Evolutionary conservation across 1,140 invertebrate genomes (phyloP).

Genomic region (Ostrea edulis): DNA sequence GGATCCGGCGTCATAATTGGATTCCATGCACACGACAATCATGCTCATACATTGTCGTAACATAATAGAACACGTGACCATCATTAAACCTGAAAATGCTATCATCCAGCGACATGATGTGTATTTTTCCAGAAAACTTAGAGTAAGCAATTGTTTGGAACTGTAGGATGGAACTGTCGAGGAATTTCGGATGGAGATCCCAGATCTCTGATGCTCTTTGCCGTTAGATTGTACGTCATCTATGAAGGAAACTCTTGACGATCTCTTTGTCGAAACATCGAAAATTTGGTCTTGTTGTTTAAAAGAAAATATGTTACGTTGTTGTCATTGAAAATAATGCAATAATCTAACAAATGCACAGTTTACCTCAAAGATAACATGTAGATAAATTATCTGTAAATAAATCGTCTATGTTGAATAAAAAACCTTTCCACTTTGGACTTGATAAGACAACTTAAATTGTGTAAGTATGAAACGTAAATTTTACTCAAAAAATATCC

Average conservation of each 20-base stretch:
- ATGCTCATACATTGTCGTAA: constrained; percentile 43
- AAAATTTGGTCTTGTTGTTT: background rate
- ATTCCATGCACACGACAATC: constrained; percentile 33
- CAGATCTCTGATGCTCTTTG: background rate
- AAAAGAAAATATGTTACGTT: no score
- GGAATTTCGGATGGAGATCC: background rate
- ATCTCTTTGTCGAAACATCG: background rate
- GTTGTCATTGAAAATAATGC: no score
- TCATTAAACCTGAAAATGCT: constrained; percentile 2
- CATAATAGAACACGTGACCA: constrained; percentile 25
- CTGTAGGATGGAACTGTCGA: background rate
- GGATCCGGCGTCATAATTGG: background rate
- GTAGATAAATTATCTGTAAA: no score
- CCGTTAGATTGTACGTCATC: background rate
- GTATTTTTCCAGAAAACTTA: constrained; percentile 7
- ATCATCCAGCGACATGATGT: constrained; percentile 27
- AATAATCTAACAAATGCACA: no score
- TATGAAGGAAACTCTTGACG: constrained; percentile 1
- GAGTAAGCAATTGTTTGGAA: background rate
- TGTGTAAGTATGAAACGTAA: no score
- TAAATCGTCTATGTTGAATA: no score
- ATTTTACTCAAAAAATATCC: no score
- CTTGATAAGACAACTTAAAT: no score
- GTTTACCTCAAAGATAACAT: no score
- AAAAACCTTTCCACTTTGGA: no score